Base-by-base conservation (phyloP, 1,140 invertebrate genomes). In the Lysiphlebus fabarum region DNA sequence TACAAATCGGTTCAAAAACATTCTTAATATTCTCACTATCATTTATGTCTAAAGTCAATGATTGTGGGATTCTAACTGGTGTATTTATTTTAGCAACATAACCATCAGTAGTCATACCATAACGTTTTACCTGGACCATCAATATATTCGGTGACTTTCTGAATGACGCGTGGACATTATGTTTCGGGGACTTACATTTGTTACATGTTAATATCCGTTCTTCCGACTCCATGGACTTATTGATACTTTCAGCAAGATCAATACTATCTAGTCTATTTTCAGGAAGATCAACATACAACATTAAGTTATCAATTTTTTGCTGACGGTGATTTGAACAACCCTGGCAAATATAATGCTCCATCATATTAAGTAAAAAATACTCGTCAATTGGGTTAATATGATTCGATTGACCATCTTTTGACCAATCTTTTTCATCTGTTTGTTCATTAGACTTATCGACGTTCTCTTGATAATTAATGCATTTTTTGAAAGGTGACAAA, bases 61-160 rank as follows among this genome's bases (percentile, higher is more conserved):
- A 56, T 26, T 69, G 67, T 4, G 74, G 69, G 43, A 76, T 71
- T 41, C 62, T 66, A 12, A 76, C 67, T 6, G 66, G 50, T 12
- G 70, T 70, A 17, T 65, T 71, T 43, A 73, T 72, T 65, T 76
- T 76, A 7, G 65, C 68, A 53, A 70, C 67, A 14, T 59, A 62
- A 1, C 71, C 72, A 51, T 71, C 67, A 33, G 64, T 68, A 7
- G 66, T 61, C 58, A 71, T 70, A 17, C 70, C 70, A 47, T 72
- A 76, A 48, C 74, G 64, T 59, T 74, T 73, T 7, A 76, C 65
- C 56, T 76, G 74, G 8, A 74, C 67, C 10, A 64, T 74, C 8
- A 76, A 51, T 17, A 76, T 63, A 63, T 70, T 74, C 4, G 74
- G 74, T 48, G 61, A 62, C 33, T 66, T 64, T 40, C 70, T 70